Conservation (phyloP, 2,113 vertebrate genomes). For the Cranoglanis bouderius region DNA sequence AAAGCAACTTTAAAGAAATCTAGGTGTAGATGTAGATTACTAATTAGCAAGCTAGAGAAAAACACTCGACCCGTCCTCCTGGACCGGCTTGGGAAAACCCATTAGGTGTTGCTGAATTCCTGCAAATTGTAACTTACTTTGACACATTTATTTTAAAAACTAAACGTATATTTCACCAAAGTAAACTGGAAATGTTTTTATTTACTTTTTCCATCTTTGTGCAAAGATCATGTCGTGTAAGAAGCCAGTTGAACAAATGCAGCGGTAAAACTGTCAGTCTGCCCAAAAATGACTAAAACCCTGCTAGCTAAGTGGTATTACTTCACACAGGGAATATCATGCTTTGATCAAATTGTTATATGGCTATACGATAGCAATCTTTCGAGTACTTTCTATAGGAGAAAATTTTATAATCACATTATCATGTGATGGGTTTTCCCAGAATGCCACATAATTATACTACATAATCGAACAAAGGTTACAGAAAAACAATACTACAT, state of each 20-base stretch:
- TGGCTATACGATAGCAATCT: not conserved
- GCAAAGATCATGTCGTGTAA: not conserved
- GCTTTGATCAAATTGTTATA: not conserved
- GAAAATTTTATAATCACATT: not conserved
- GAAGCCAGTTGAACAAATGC: not conserved
- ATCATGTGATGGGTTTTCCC: not conserved
- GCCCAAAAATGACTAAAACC: not conserved
- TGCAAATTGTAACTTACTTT: no score
- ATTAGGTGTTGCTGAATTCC: not conserved
- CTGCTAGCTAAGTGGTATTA: not conserved
- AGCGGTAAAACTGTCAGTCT: not conserved
- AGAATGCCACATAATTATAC: no score
- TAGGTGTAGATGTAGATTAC: not conserved
- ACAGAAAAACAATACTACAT: no score
- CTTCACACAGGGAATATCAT: not conserved
- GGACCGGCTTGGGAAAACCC: not conserved
- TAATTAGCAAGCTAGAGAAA: not conserved
- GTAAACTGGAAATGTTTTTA: no score
- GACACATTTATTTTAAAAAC: no score
- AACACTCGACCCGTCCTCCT: not conserved
- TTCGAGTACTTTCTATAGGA: not conserved
- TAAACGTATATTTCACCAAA: no score
- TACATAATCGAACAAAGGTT: no score
- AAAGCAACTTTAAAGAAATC: not conserved
- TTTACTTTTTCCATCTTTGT: not conserved